phyloP scores from a whole-genome alignment of 2,888 invertebrate genomes.

The Protophormia terraenovae region DNA sequence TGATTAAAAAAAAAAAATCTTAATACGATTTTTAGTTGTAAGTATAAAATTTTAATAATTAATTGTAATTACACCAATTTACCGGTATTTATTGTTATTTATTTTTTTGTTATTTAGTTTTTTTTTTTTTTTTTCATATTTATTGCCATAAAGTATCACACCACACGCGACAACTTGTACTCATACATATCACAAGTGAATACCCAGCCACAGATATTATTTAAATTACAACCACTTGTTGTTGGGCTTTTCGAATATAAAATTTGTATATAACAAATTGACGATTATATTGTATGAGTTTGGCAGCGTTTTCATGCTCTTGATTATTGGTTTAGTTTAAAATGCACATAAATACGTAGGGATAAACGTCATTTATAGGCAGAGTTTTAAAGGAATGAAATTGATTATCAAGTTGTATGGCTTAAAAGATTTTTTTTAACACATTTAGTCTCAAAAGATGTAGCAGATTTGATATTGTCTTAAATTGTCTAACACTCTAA shows the following conservation, averaged over 20 bases:
- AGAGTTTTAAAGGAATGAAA: background rate
- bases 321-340: background rate
- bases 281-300: background rate
- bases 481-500: too few species aligned
- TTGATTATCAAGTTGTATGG: too few species aligned
- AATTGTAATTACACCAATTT: constrained; percentile 11
- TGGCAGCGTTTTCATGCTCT: background rate
- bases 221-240: constrained; percentile 37
- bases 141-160: background rate
- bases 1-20: too few species aligned
- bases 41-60: too few species aligned
- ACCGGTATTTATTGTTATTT: background rate
- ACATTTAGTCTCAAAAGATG: too few species aligned
- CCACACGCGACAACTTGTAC: constrained; percentile 15
- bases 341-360: background rate
- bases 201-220: background rate
- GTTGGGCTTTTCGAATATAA: background rate
- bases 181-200: background rate
- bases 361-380: background rate
- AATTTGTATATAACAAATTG: background rate
- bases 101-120: too few species aligned
- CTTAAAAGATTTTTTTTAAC: too few species aligned
- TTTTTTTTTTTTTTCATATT: background rate
- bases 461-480: too few species aligned
- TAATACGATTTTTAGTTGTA: too few species aligned